These are phyloP conservation scores for Drosophila algonquin DNA, from an alignment of 2,888 invertebrate genomes.

Conservation along the genomic window DNA sequence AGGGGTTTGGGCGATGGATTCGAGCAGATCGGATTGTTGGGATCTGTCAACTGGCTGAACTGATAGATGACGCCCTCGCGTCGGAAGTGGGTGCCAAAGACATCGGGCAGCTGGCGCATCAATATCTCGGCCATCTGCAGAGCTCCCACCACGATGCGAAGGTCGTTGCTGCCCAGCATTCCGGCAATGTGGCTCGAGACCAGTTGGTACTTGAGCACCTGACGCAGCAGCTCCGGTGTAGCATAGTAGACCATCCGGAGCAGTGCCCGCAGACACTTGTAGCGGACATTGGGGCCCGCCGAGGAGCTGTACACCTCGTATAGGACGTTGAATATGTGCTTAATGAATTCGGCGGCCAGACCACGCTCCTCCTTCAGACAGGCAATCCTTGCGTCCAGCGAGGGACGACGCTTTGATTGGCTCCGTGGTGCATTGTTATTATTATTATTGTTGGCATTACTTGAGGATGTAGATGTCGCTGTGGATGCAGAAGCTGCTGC, in stretches of 20 bases:
- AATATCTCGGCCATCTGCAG: slow-evolving; percentile 98
- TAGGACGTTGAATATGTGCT: slow-evolving; percentile 95
- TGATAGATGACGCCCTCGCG: slow-evolving; percentile 99
- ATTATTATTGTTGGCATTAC: slow-evolving; percentile 24
- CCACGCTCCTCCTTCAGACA: slow-evolving; percentile 89
- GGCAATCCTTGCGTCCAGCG: slow-evolving; percentile 88
- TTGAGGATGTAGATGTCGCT: not conserved
- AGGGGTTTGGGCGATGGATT: slow-evolving; percentile 86
- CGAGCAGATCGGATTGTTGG: slow-evolving; percentile 86
- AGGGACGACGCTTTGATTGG: slow-evolving; percentile 74
- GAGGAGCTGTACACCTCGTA: slow-evolving; percentile 99
- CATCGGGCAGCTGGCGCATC: slow-evolving; percentile 97
- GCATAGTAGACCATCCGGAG: slow-evolving; percentile 98
- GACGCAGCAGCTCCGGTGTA: slow-evolving; percentile 92
- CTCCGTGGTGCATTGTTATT: slow-evolving; percentile 35
- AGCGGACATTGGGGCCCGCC: slow-evolving; percentile 98
- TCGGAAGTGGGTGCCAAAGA: slow-evolving; percentile 97
- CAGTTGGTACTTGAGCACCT: slow-evolving; percentile 88
- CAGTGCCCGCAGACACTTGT: slow-evolving; percentile 97
- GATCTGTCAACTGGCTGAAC: slow-evolving; percentile 88
- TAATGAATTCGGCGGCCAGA: slow-evolving; percentile 88
- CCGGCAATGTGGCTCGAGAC: slow-evolving; percentile 98
- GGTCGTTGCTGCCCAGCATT: slow-evolving; percentile 98
- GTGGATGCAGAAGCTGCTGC: slow-evolving; percentile 33
- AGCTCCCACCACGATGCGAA: slow-evolving; percentile 98